Evolutionary conservation across 2,888 invertebrate species (phyloP), one percentile per base, ranked within the genome.

Genomic region (Nasonia oneida): DNA sequence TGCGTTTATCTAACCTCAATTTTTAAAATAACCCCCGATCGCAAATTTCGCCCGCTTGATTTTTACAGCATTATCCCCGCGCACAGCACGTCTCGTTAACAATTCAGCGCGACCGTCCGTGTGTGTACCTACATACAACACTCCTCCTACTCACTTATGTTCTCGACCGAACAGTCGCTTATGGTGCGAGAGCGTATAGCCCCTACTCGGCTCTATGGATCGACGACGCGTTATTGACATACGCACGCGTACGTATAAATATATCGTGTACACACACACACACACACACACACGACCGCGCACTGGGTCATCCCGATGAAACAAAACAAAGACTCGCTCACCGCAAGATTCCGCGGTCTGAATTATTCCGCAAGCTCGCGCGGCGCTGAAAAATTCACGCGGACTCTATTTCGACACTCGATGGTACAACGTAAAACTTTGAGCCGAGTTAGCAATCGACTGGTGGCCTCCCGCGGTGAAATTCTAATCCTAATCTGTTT

Each of bases 1-100:
- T 67, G n/a, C 71, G 81, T 81, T 85, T 81, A 81, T 85, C 64
- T 85, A 85, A 81, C 81, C 81, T 85, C 81, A 50, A 81, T 85
- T 85, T 84, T 81, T 33, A 74, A 84, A 75, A 84, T 80, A 80
- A 80, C 70, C 74, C 18, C 12, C 23, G 33, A 57, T 47, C 47
- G 10, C 37, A 10, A 53, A 42, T 53, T 74, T 81, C 33, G n/a
- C 57, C 57, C 6, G 6, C 57, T 57, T n/a, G 37, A 57, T n/a
- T n/a, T 14, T n/a, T 64, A 73, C 18, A 12, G 15, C 47, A 10
- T 67, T 47, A 47, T 47, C 2, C 4, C 3, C 37, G 29, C 0
- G 37, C 4, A 47, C 12, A 47, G 2, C 47, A 47, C 53, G 4
- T 82, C 64, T 47, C 82, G 12, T 37, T 37, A 37, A 37, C 4